Evolutionary conservation across 2,888 invertebrate genomes (phyloP).

Genomic region (Apamea sordens): DNA sequence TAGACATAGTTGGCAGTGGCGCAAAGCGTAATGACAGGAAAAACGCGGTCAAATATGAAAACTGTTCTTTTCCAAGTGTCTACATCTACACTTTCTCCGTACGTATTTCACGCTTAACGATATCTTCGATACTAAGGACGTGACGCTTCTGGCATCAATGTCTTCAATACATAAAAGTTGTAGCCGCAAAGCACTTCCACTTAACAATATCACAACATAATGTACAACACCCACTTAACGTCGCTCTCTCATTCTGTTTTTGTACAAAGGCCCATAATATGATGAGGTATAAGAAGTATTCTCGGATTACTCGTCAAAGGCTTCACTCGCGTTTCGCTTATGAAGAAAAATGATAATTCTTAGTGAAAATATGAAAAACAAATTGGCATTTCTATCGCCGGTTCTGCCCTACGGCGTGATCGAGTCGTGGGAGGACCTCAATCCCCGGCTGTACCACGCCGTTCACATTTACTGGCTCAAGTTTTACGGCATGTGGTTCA

Average conservation of each 20-base stretch:
- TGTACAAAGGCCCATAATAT: slow-evolving; percentile 74
- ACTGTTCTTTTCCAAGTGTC: slow-evolving; percentile 23
- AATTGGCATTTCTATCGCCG: slow-evolving; percentile 72
- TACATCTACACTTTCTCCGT: slow-evolving; percentile 8
- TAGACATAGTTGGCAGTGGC: slow-evolving; percentile 50
- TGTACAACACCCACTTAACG: slow-evolving; percentile 80
- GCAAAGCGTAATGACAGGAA: slow-evolving; percentile 50
- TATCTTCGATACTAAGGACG: slow-evolving; percentile 27
- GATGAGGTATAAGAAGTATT: slow-evolving; percentile 78
- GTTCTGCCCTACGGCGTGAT: slow-evolving; percentile 83
- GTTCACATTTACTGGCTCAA: slow-evolving; percentile 89
- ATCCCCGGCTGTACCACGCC: slow-evolving; percentile 84
- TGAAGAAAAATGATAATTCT: slow-evolving; percentile 74
- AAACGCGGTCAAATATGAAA: slow-evolving; percentile 51
- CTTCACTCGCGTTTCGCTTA: slow-evolving; percentile 66
- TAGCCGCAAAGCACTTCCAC: slow-evolving; percentile 70
- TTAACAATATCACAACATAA: slow-evolving; percentile 82
- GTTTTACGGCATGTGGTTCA: slow-evolving; percentile 89
- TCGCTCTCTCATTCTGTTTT: slow-evolving; percentile 74
- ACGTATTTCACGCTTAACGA: slow-evolving; percentile 22
- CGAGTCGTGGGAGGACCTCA: slow-evolving; percentile 84
- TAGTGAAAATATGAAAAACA: slow-evolving; percentile 75
- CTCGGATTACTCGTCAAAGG: slow-evolving; percentile 76
- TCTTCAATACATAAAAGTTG: slow-evolving; percentile 25
- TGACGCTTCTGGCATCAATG: slow-evolving; percentile 19